Conservation (phyloP, 2,888 invertebrate species). For the Sinohyriopsis cumingii region DNA sequence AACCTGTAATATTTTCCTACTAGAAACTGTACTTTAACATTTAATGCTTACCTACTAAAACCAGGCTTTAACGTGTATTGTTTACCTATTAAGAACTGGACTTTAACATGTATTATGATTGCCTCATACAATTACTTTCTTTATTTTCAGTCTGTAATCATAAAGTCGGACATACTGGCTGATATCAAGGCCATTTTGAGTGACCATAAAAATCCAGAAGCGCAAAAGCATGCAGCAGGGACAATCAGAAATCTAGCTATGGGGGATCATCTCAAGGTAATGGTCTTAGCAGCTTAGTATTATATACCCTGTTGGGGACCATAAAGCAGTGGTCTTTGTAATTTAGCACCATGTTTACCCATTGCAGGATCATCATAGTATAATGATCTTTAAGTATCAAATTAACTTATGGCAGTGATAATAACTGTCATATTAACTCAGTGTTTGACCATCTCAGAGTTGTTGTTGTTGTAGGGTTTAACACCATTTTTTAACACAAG, state of each 20-base stretch:
- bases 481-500: no score
- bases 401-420: not conserved
- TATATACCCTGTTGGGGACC: not conserved
- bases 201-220: slow-evolving; percentile 49
- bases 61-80: no score
- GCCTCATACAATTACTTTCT: not conserved
- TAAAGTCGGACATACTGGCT: slow-evolving; percentile 50
- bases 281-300: not conserved
- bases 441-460: not conserved
- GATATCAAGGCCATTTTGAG: slow-evolving; percentile 49
- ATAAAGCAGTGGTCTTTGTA: no score
- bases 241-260: slow-evolving; percentile 62
- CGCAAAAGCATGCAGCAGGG: slow-evolving; percentile 64
- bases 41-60: no score
- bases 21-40: no score
- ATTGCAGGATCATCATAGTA: not conserved
- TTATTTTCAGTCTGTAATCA: slow-evolving; percentile 44
- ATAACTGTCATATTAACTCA: not conserved
- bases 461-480: no score
- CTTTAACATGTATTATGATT: no score
- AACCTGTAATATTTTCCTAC: no score
- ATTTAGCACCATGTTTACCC: no score
- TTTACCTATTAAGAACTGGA: no score
- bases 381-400: not conserved
- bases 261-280: slow-evolving; percentile 59